phyloP scores from a whole-genome alignment of 2,113 vertebrate species.

The Aptenodytes forsteri region DNA sequence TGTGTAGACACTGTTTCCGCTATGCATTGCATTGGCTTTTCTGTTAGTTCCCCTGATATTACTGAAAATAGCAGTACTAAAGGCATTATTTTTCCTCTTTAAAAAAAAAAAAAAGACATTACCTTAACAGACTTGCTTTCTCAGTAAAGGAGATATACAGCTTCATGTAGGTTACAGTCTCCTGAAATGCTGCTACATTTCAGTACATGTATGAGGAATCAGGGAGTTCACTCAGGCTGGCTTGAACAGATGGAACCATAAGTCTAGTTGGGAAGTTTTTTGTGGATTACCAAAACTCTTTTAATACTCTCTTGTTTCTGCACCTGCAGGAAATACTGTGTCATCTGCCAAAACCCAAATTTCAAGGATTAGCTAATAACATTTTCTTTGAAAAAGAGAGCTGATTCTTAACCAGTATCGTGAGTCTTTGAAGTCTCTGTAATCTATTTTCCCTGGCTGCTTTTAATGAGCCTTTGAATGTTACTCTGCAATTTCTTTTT shows the following conservation, averaged over 20 bases:
- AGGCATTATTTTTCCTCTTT: not conserved
- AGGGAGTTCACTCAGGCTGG: not conserved
- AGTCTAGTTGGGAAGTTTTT: not conserved
- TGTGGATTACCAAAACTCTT: conserved; percentile 11
- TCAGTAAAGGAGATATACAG: not conserved
- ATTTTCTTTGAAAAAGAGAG: conserved; percentile 60
- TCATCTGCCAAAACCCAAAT: conserved; percentile 61
- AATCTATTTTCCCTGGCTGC: conserved; percentile 63
- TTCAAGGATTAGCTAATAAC: conserved; percentile 68
- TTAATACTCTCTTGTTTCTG: conserved; percentile 24
- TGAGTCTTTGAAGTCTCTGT: conserved; percentile 51
- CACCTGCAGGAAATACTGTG: conserved; percentile 63
- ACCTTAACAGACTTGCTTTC: not conserved
- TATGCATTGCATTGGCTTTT: not conserved
- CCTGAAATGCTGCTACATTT: not conserved
- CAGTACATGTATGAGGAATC: not conserved
- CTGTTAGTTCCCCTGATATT: not conserved
- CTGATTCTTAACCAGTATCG: conserved; percentile 39
- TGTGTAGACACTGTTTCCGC: not conserved
- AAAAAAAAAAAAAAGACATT: not conserved
- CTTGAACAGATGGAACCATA: not conserved
- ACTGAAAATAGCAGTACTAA: not conserved
- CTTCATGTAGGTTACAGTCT: not conserved
- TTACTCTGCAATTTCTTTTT: not conserved
- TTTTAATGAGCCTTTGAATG: conserved; percentile 65